These are phyloP conservation scores for Xiphorhynchus erythropygius DNA, from an alignment of 2,797 vertebrate species.

Conservation along the genomic window DNA sequence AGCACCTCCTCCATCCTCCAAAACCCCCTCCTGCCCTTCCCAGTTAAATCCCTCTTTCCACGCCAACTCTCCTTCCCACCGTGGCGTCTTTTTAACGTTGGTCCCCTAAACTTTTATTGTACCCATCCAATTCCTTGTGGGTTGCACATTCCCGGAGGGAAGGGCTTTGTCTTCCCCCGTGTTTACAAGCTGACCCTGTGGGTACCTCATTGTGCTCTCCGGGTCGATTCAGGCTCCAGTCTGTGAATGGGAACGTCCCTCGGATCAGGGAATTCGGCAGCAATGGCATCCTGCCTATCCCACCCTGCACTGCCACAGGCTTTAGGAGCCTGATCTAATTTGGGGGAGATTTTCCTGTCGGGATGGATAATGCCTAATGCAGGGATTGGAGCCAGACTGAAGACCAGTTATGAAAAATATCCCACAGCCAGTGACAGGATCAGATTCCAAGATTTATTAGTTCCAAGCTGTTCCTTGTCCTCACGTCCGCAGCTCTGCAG, in stretches of 20 bases:
- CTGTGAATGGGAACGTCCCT: fast-evolving
- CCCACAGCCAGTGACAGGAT: not conserved
- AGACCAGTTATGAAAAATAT: not conserved
- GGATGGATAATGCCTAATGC: not conserved
- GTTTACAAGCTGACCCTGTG: constrained; percentile 14
- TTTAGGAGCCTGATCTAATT: not conserved
- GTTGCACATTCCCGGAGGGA: not conserved
- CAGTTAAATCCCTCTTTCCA: not conserved
- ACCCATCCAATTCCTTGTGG: not conserved
- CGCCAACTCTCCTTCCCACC: not conserved
- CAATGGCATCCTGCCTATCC: not conserved
- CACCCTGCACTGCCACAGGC: fast-evolving
- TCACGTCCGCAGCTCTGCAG: not conserved
- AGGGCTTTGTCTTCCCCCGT: not conserved
- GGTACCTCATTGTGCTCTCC: not conserved
- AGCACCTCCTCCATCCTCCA: not conserved
- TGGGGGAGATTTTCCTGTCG: not conserved
- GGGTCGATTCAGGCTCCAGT: not conserved
- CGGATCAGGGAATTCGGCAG: not conserved
- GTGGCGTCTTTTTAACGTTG: not conserved
- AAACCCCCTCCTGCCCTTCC: not conserved
- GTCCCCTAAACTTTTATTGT: not conserved
- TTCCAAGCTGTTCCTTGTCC: not conserved
- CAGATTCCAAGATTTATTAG: not conserved
- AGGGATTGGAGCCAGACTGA: not conserved